phyloP scores from a whole-genome alignment of 2,888 invertebrate species.

The Polyommatus iphigenia region DNA sequence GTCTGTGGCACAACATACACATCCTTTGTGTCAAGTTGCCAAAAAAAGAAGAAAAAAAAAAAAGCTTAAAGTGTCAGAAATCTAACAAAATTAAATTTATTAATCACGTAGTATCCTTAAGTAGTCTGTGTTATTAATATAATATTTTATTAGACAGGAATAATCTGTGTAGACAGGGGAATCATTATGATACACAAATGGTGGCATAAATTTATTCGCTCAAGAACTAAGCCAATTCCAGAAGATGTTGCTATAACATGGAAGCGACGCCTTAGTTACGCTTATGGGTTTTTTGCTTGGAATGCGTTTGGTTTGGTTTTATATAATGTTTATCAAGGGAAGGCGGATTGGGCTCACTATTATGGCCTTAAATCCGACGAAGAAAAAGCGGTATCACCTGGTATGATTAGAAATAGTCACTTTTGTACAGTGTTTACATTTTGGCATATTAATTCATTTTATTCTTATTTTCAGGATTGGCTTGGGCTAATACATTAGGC shows the following conservation, averaged over 20 bases:
- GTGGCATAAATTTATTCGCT: conserved; percentile 68
- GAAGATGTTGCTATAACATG: conserved; percentile 76
- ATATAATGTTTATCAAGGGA: conserved; percentile 81
- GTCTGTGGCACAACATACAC: too few species aligned
- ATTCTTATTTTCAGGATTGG: conserved; percentile 64
- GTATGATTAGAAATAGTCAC: conserved; percentile 53
- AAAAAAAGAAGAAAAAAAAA: too few species aligned
- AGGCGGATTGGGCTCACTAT: conserved; percentile 84
- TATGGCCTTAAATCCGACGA: conserved; percentile 83
- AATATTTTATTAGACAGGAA: too few species aligned
- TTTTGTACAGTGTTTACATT: conserved; percentile 5
- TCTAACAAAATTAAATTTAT: too few species aligned
- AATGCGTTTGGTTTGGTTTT: conserved; percentile 84
- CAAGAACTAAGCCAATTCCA: conserved; percentile 67
- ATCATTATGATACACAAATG: conserved; percentile 61
- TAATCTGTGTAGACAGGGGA: too few species aligned
- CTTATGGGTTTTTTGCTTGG: conserved; percentile 85
- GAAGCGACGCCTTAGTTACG: conserved; percentile 82
- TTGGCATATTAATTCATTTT: conserved; percentile 3
- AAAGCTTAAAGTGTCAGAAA: too few species aligned
- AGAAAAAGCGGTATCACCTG: conserved; percentile 78
- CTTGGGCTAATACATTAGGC: conserved; percentile 79
- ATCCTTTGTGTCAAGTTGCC: too few species aligned
- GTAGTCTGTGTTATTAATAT: too few species aligned
- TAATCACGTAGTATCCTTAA: too few species aligned